These are phyloP conservation scores for Tridacna gigas DNA, from an alignment of 2,888 invertebrate species.

Conservation along the genomic window DNA sequence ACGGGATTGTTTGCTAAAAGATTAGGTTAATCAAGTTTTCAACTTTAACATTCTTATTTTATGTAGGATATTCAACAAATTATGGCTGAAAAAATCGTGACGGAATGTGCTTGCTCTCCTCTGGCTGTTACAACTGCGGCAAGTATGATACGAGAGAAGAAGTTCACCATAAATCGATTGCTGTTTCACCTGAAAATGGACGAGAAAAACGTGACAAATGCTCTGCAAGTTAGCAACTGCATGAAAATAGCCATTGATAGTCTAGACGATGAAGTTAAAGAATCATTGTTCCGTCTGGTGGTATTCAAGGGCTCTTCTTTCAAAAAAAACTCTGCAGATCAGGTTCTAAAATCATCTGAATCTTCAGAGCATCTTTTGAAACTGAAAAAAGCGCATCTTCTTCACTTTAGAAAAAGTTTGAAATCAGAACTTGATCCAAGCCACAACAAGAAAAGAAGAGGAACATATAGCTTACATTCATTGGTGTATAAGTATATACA, in stretches of 20 bases:
- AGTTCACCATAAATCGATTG: conserved; percentile 42
- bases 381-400: no score
- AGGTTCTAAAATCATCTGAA: neutral
- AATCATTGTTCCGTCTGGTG: conserved; percentile 37
- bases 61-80: conserved; percentile 24
- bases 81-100: conserved; percentile 38
- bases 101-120: conserved; percentile 53
- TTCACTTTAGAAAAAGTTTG: no score
- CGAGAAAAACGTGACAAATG: conserved; percentile 51
- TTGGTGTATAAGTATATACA: conserved; percentile 50
- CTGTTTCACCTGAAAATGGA: conserved; percentile 55
- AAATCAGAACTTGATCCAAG: no score
- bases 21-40: no score
- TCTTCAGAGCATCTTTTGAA: no score
- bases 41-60: no score
- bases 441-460: neutral
- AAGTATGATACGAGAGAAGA: conserved; percentile 20
- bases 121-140: conserved; percentile 55
- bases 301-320: conserved; percentile 56
- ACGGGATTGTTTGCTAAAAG: no score
- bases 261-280: conserved; percentile 12
- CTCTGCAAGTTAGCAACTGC: conserved; percentile 33
- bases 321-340: neutral
- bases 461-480: conserved; percentile 43
- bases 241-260: conserved; percentile 33